Evolutionary conservation across 2,797 vertebrate species (phyloP).

Genomic region (Chaunax sp.): DNA sequence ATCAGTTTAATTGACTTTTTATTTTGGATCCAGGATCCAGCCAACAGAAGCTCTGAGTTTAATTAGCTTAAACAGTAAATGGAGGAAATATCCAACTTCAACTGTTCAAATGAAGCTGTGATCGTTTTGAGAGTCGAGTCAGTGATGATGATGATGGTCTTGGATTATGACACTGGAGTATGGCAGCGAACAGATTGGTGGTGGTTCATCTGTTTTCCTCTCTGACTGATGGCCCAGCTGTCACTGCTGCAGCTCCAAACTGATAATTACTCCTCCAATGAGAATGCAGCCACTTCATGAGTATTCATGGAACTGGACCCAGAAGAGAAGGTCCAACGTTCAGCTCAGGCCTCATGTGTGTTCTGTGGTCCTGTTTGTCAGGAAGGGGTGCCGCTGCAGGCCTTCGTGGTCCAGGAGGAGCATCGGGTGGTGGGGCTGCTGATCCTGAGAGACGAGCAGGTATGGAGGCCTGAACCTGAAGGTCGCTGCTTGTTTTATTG

Average conservation of each 20-base stretch:
- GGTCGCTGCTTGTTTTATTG: background rate
- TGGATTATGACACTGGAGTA: conserved; percentile 27
- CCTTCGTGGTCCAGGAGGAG: conserved; percentile 86
- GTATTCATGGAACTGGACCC: conserved; percentile 42
- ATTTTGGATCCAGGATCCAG: too few species aligned
- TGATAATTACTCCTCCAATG: conserved; percentile 60
- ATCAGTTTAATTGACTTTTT: too few species aligned
- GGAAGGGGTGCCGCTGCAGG: conserved; percentile 85
- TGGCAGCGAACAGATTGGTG: conserved; percentile 71
- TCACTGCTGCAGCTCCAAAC: conserved; percentile 58
- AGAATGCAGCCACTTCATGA: conserved; percentile 51
- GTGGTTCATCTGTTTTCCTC: conserved; percentile 54
- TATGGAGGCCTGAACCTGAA: conserved; percentile 51
- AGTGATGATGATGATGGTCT: conserved; percentile 46
- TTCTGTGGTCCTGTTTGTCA: conserved; percentile 52
- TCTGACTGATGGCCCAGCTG: conserved; percentile 71
- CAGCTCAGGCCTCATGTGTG: background rate
- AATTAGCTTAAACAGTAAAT: too few species aligned
- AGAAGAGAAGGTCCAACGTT: background rate
- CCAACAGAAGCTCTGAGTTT: too few species aligned
- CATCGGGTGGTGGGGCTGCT: conserved; percentile 86
- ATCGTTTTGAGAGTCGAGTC: too few species aligned
- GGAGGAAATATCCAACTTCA: too few species aligned
- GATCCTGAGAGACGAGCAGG: conserved; percentile 91
- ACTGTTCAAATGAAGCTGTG: too few species aligned